Percentiles rank a stretch among this genome's conserved stretches.
Evolutionary conservation across 2,888 invertebrate genomes (phyloP).

Genomic region (Tanypteryx hageni): DNA sequence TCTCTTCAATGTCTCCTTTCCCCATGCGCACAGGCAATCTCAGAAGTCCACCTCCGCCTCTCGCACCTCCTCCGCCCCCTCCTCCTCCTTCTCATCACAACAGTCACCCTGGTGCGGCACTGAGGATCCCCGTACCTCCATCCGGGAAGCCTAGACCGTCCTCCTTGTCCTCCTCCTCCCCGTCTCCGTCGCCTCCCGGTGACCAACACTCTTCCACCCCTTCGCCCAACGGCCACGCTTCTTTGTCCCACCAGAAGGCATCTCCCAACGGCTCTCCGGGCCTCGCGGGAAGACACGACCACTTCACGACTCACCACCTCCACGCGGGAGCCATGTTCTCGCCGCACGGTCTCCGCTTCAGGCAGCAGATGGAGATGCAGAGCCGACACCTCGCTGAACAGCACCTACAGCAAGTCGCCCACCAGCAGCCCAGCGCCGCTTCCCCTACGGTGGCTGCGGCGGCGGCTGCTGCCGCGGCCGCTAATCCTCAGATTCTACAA

Average conservation of each 20-base stretch:
- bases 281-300: conserved; percentile 38
- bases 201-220: conserved; percentile 51
- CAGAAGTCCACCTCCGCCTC: conserved; percentile 43
- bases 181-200: conserved; percentile 29
- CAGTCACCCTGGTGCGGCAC: neutral
- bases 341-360: conserved; percentile 45
- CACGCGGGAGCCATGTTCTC: conserved; percentile 40
- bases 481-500: conserved; percentile 41
- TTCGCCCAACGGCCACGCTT: conserved; percentile 39
- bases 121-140: conserved; percentile 41
- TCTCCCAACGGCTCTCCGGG: conserved; percentile 51
- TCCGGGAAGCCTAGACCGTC: conserved; percentile 30
- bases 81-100: conserved; percentile 21
- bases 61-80: conserved; percentile 44
- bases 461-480: neutral
- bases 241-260: conserved; percentile 32
- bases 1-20: conserved; percentile 40
- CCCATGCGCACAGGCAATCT: conserved; percentile 16
- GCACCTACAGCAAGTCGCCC: conserved; percentile 51
- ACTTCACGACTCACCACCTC: conserved; percentile 31
- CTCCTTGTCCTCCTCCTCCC: conserved; percentile 48
- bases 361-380: conserved; percentile 51
- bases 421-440: neutral
- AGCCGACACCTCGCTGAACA: conserved; percentile 26
- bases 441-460: neutral